Evolutionary conservation across 2,113 vertebrate species (phyloP), one percentile per base, ranked within the genome.

Genomic region (Thymallus thymallus): DNA sequence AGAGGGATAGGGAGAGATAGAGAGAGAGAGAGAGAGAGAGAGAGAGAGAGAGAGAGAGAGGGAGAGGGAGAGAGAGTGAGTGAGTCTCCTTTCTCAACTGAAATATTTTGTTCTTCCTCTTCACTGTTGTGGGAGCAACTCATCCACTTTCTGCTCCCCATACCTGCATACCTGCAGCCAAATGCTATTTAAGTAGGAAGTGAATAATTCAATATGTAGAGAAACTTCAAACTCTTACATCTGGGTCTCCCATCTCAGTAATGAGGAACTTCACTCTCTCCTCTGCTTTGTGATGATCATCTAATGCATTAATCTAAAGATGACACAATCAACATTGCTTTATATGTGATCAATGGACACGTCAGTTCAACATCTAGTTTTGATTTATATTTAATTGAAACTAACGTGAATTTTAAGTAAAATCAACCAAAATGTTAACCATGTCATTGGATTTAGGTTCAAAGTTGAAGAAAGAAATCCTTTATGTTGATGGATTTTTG

Each of bases 111-210:
- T 68, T n/a, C 0, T 73, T 72, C 58, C 18, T 55, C 14, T 23
- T 56, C 46, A 7, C 48, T 24, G 45, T 56, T 51, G 30, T 62
- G 76, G 30, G 71, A 77, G 63, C 69, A 75, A 68, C 75, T 78
- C 75, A 84, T 78, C 22, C 22, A 26, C 51, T 66, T 55, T 71
- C 55, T 77, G 82, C 75, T 75, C 51, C 79, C 73, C 75, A 24
- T 58, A 89, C 88, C 88, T 86, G 82, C 75, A 24, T 58, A 89
- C 88, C 88, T 86, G 82, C 69, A 84, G 76, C 82, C 69, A 78
- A 58, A 68, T 81, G 81, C 80, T 79, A 83, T 88, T 86, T 82
- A 84, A 80, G 70, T 71, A 85, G 48, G 63, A 35, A 0, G 78
- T 88, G 69, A 90, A 91, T 89, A 76, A 90, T 91, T 91, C 74